Base-by-base conservation (phyloP, 2,888 invertebrate genomes). In the Melanophora roralis region DNA sequence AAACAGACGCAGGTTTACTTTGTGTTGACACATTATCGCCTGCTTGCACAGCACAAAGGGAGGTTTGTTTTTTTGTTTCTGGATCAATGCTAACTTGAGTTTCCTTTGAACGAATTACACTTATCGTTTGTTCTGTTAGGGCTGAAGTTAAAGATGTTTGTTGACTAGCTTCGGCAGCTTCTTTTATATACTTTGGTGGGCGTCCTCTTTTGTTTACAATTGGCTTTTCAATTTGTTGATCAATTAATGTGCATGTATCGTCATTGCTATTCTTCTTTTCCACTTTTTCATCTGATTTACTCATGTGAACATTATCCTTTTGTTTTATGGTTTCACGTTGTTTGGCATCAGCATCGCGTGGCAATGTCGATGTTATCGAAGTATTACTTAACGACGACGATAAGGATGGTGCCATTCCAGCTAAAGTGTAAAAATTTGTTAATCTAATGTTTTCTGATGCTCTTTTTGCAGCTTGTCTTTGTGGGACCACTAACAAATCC, bases 381-480 rank as follows among this genome's bases (percentile, higher is more conserved):
- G 67, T 65, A 34, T 57, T 49, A 6, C 36, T 32, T 36, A 55
- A 51, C 9, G 49, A 19, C 27, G 78, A 49, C 1, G 69, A 16
- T 4, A 77, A 49, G 1, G 69, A 16, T 4, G 51, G 32, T 21
- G 51, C 67, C 9, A 32, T 67, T 34, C 84, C 76, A 2, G 53
- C 72, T 65, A 55, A 45, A 8, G 62, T 38, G 21, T 67, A 51
- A 6, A 79, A 59, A 83, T 92, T 94, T 55, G 93, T 94, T 19
- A 93, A 93, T 78, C 93, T 94, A 93, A 97, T 94, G 86, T 95
- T 96, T 89, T 97, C 96, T 1, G 95, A 95, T 0, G 97, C 97
- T 87, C 96, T 97, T 88, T 96, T 97, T 27, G 97, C 97, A 32
- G 97, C 97, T 90, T 96, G 95, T 65, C 97, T 91, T 87, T 97